Evolutionary conservation across 2,888 invertebrate species (phyloP), one percentile per base, ranked within the genome.

Genomic region (Clusia tigrina): DNA sequence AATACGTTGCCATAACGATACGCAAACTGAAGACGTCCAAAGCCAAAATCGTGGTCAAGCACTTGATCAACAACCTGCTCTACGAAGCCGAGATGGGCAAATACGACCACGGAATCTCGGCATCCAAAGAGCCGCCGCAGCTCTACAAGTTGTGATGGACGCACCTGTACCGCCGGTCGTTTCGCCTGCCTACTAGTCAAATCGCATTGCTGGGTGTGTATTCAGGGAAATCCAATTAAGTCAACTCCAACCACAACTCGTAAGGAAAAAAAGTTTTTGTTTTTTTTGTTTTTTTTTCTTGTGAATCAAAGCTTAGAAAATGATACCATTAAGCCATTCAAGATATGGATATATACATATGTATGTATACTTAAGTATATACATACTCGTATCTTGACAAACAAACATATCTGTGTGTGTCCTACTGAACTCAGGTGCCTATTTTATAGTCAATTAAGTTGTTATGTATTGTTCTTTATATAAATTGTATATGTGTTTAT

Each of bases 1-100:
- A 81, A 63, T 82, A 82, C 62, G 81, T 81, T 64, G 81, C 81
- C 64, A 79, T 81, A 61, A 81, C 81, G 54, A 82, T 81, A 71
- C 73, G 82, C 58, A 82, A 80, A 58, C 67, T 81, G 57, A 81
- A 80, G 71, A 80, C 81, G 20, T 71, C 79, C 61, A 81, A 82
- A 66, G 78, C 82, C 20, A 79, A 81, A 69, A 80, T 81, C 24
- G 82, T 81, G 26, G 81, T 82, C 38, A 81, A 81, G 64, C 81
- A 81, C 68, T 70, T 81, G 67, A 81, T 81, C 65, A 81, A 81
- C 58, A 81, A 81, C 72, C 67, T 81, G 57, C 67, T 81, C 2
- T 81, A 81, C 24, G 81, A 81, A 63, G 81, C 82, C 10, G 82
- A 81, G 70, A 68, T 82, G 71, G 81, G 81, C 9, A 76, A 80